Base-by-base conservation (phyloP, 2,888 invertebrate species). In the Sphecodes monilicornis region DNA sequence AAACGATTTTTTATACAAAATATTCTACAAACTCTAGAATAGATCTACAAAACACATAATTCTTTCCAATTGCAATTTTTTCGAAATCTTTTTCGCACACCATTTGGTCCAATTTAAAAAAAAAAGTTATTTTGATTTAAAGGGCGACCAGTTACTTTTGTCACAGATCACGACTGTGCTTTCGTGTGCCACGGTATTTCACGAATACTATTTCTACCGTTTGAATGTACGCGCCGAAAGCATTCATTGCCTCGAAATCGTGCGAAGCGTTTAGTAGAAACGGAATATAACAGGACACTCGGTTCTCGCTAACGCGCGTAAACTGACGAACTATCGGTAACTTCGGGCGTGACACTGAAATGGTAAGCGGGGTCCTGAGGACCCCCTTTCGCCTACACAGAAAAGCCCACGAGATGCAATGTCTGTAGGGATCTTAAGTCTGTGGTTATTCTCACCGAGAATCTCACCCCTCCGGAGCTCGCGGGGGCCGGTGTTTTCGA, bases 391-490 rank as follows among this genome's bases (percentile, higher is more conserved):
- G 11, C n/a, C n/a, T 54, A n/a, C n/a, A 54, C 54, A 11, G 54
- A 54, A 54, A 54, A 54, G 4, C n/a, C 54, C 54, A 54, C n/a
- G 54, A 54, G 54, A 54, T 54, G 54, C 54, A 54, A n/a, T 54
- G 54, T 54, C 54, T 54, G n/a, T 54, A 54, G 54, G n/a, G n/a
- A 54, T 54, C 22, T 54, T 54, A 54, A 54, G 54, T 60, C 60
- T 60, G 29, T 60, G 29, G 60, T 60, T 60, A 60, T 60, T 60
- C 60, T 77, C 80, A 70, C 57, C 54, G 70, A 50, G 73, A 80
- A 85, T 82, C 66, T 82, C 84, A 84, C 85, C 84, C 89, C 73
- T 80, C 22, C 18, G 11, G 32, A 74, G 41, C 43, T 66, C 26
- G 29, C 29, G 22, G 22, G 13, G 41, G 10, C 46, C 57, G 29